Conservation (phyloP, 2,113 vertebrate species). For the Pangasianodon gigas region DNA sequence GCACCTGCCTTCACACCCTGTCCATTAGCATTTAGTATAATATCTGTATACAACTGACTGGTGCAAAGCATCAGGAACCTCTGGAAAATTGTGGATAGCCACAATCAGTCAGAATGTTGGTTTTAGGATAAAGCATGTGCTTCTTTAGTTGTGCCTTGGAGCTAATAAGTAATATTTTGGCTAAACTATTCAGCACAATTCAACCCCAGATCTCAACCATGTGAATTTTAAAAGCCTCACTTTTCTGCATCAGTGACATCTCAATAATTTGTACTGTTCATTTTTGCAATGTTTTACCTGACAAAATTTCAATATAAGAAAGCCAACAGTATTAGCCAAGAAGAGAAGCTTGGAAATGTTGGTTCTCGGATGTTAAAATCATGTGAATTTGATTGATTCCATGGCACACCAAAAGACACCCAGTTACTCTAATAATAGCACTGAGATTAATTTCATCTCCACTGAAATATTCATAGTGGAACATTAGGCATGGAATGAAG, state of each 20-base stretch:
- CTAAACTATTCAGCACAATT: not conserved
- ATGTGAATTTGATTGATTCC: constrained; percentile 46
- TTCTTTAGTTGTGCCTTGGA: not conserved
- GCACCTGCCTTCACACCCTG: not conserved
- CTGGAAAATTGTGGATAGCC: not conserved
- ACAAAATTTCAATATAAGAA: not conserved
- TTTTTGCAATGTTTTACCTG: not conserved
- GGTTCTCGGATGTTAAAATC: constrained; percentile 19
- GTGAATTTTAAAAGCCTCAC: not conserved
- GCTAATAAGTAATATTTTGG: not conserved
- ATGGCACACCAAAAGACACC: constrained; percentile 22
- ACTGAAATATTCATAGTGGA: constrained; percentile 72
- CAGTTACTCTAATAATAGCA: constrained; percentile 49
- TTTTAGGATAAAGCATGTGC: not conserved
- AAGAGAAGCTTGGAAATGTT: constrained; percentile 1
- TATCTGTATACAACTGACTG: not conserved
- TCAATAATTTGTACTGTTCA: not conserved
- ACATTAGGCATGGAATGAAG: constrained; percentile 67
- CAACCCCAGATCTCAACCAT: not conserved
- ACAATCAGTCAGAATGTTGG: not conserved
- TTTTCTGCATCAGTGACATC: not conserved
- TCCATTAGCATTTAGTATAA: not conserved
- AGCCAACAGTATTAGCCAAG: not conserved
- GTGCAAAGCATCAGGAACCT: not conserved
- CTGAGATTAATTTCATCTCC: constrained; percentile 70